phyloP scores from a whole-genome alignment of 2,113 vertebrate genomes.

The Ciconia stormi region DNA sequence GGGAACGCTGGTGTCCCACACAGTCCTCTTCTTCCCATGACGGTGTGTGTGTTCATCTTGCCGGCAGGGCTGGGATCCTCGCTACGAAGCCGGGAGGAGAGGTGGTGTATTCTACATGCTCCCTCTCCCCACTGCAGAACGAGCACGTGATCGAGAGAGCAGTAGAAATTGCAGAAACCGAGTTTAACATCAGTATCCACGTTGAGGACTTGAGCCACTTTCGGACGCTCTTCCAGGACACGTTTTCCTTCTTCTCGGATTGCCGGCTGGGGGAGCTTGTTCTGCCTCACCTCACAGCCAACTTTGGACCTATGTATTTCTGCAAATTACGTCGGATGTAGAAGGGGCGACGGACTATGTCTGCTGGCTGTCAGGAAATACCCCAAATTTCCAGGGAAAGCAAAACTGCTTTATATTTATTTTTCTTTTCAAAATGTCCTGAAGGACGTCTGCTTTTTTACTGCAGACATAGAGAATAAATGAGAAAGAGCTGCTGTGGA shows the following conservation, averaged over 20 bases:
- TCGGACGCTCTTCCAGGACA: constrained; percentile 77
- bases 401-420: not conserved
- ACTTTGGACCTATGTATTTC: constrained; percentile 95
- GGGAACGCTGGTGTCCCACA: not conserved
- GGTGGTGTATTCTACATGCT: constrained; percentile 91
- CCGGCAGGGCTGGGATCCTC: constrained; percentile 83
- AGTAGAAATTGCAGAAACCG: constrained; percentile 72
- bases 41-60: not conserved
- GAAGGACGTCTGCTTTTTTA: not conserved
- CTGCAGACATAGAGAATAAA: not conserved
- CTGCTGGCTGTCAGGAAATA: not conserved
- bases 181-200: constrained; percentile 74
- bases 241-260: constrained; percentile 83
- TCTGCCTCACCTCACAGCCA: constrained; percentile 89
- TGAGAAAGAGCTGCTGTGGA: not conserved
- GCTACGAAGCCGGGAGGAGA: constrained; percentile 82
- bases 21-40: not conserved
- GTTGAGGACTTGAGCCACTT: constrained; percentile 81
- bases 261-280: constrained; percentile 87
- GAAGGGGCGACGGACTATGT: not conserved
- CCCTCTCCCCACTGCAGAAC: constrained; percentile 91
- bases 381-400: not conserved
- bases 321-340: constrained; percentile 84
- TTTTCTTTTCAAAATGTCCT: not conserved
- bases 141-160: constrained; percentile 85